Conservation (phyloP, 2,797 vertebrate genomes). For the Malurus leucopterus region DNA sequence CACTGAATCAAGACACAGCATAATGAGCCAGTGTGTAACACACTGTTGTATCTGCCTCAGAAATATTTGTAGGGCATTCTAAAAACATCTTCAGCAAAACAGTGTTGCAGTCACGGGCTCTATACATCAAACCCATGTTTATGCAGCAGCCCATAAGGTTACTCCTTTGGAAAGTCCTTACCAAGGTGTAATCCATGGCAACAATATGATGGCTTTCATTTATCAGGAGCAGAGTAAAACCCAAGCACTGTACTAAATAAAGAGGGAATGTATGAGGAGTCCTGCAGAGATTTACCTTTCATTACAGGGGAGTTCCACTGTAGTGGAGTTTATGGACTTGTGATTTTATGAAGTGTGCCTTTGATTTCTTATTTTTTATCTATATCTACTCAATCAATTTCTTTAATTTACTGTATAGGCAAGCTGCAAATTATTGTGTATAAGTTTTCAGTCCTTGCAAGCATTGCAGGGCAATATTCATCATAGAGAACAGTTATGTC, state of each 20-base stretch:
- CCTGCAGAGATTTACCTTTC: constrained; percentile 24
- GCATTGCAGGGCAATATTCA: neutral
- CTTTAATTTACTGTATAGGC: constrained; percentile 21
- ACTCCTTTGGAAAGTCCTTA: constrained; percentile 31
- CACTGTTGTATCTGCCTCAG: neutral
- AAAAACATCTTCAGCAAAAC: constrained; percentile 30
- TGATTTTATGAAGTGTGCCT: constrained; percentile 30
- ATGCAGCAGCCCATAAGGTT: neutral
- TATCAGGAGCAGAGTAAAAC: constrained; percentile 30
- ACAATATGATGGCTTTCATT: neutral
- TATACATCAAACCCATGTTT: constrained; percentile 43
- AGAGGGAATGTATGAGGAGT: neutral
- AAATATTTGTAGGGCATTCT: constrained; percentile 41
- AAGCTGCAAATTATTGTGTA: neutral
- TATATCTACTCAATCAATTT: constrained; percentile 12
- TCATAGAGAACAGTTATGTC: neutral
- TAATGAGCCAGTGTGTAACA: constrained; percentile 1
- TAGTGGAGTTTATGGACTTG: constrained; percentile 48
- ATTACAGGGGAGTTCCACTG: constrained; percentile 31
- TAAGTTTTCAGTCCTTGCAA: neutral
- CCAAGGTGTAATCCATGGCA: neutral
- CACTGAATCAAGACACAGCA: neutral
- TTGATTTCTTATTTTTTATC: constrained; percentile 14
- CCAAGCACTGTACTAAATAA: constrained; percentile 27
- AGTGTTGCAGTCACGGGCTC: neutral